Base-by-base conservation (phyloP, 1,140 invertebrate species). In the Diorhabda carinulata region DNA sequence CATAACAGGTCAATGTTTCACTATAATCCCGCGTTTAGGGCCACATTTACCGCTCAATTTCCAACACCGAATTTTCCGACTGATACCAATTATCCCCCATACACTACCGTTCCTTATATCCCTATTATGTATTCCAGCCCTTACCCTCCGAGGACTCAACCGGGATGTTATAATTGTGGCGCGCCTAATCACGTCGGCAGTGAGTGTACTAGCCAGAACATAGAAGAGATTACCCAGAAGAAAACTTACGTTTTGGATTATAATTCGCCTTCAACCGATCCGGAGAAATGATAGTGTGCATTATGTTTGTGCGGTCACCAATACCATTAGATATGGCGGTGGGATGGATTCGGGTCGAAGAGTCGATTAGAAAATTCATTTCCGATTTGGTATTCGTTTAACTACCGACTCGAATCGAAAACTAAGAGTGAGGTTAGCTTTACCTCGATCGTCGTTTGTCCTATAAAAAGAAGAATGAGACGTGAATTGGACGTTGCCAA, bases 201-300 rank as follows among this genome's bases (percentile, higher is more conserved):
- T 69, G 93, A 95, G 52, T 97, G 94, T 80, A 90, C 90, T 72
- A 92, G 94, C 78, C 88, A 89, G 65, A 92, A 91, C 5, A 93
- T 95, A 86, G 93, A 96, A 78, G 92, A 94, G 81, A 89, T 94
- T 78, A 93, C 91, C 6, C 85, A 87, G 67, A 86, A 85, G 60
- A 86, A 86, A 64, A 84, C 84, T 64, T 89, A 88, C 74, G 86
- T 86, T 78, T 73, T 73, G 43, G 71, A 73, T 43, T 73, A 68
- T 62, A 40, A 68, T 7, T 47, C 65, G 25, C 62, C 63, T 6
- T 25, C 67, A 8, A 57, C 67, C 3, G 68, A 72, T 61, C 40
- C 68, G 43, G 71, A 72, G 61, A 72, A 72, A 72, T 72, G 68
- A 70, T 70, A 43, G 59, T 56, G 67, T 45, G 8, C 43, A 25